Conservation (phyloP, 2,113 vertebrate genomes). For the Crotalus horridus region DNA sequence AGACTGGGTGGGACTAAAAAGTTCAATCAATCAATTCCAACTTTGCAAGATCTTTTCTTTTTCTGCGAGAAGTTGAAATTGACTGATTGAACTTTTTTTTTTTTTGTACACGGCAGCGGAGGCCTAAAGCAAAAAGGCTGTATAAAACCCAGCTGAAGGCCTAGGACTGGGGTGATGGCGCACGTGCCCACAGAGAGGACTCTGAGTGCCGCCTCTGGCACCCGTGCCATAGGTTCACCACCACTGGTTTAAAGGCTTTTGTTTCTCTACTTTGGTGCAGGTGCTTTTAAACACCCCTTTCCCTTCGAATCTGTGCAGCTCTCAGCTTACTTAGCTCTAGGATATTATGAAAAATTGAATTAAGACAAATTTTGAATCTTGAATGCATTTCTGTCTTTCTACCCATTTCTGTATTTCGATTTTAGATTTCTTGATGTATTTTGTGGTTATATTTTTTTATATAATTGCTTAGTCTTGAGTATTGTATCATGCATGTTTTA, state of each 20-base stretch:
- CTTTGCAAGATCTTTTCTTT: too few relatives aligned
- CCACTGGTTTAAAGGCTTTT: neutral
- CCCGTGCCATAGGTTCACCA: too few relatives aligned
- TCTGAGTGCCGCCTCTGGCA: too few relatives aligned
- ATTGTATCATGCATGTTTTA: neutral
- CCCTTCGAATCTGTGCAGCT: neutral
- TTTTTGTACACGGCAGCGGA: too few relatives aligned
- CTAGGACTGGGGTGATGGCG: too few relatives aligned
- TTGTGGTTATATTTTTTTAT: neutral
- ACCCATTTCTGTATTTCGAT: neutral
- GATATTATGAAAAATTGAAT: neutral
- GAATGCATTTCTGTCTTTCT: neutral
- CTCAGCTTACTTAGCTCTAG: neutral
- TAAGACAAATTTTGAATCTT: neutral
- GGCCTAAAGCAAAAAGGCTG: too few relatives aligned
- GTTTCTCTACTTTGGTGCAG: neutral
- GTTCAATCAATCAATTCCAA: too few relatives aligned
- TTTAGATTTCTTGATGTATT: neutral
- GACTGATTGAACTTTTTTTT: too few relatives aligned
- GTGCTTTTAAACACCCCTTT: neutral
- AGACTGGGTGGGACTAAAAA: too few relatives aligned
- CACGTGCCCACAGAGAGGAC: too few relatives aligned
- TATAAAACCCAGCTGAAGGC: too few relatives aligned
- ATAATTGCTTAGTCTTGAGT: neutral
- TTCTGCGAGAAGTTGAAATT: too few relatives aligned